These are phyloP conservation scores for Motacilla tschutschensis DNA, from an alignment of 2,113 vertebrate species.

Conservation along the genomic window DNA sequence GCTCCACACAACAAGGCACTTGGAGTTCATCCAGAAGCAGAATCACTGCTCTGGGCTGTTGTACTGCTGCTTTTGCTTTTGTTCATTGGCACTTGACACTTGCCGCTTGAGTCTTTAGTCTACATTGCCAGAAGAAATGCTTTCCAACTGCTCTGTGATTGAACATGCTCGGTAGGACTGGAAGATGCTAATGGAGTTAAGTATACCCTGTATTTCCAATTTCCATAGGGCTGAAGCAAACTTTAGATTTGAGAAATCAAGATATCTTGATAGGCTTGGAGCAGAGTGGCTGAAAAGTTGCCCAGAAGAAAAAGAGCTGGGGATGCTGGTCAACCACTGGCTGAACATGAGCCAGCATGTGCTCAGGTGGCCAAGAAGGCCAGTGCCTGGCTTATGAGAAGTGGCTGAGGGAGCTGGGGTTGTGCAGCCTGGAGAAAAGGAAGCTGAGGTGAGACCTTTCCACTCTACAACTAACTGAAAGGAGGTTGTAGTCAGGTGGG, in stretches of 20 bases:
- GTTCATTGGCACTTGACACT: slow-evolving; percentile 29
- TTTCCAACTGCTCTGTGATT: not conserved
- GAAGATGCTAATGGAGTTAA: not conserved
- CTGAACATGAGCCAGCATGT: not conserved
- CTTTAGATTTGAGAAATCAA: not conserved
- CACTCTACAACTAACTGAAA: not conserved
- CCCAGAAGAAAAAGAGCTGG: not conserved
- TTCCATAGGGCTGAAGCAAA: not conserved
- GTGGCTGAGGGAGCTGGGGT: not conserved
- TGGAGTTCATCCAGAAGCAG: slow-evolving; percentile 23
- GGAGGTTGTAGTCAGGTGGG: accelerated
- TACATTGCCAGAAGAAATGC: not conserved
- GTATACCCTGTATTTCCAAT: not conserved
- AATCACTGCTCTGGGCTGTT: slow-evolving; percentile 27
- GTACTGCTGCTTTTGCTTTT: slow-evolving; percentile 15
- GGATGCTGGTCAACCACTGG: accelerated
- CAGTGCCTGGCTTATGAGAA: not conserved
- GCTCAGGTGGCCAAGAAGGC: not conserved
- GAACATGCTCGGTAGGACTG: not conserved
- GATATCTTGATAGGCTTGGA: not conserved
- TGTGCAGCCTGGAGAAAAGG: not conserved
- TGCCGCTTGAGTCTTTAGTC: not conserved
- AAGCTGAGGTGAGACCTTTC: not conserved
- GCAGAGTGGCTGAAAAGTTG: not conserved
- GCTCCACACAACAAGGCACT: not conserved